Conservation (phyloP, 2,797 vertebrate genomes). For the Chaetodon trifasciatus region DNA sequence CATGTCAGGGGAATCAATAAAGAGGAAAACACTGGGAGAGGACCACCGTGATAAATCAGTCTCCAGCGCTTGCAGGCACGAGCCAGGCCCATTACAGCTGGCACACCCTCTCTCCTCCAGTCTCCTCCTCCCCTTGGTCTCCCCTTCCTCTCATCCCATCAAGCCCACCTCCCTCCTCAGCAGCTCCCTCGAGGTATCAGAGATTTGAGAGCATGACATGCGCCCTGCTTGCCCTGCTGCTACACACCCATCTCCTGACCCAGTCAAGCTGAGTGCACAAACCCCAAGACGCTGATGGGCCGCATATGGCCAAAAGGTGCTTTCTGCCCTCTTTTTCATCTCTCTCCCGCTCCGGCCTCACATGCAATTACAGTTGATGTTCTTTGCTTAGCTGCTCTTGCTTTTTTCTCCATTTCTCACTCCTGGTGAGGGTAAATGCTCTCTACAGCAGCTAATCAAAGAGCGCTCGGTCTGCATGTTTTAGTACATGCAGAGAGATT, state of each 20-base stretch:
- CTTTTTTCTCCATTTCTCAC: background rate
- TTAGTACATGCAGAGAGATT: background rate
- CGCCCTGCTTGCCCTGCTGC: constrained; percentile 56
- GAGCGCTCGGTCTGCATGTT: constrained; percentile 39
- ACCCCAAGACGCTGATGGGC: constrained; percentile 49
- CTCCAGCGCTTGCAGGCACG: constrained; percentile 59
- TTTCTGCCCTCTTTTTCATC: constrained; percentile 42
- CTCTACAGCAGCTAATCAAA: constrained; percentile 9
- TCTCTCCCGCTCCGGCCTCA: constrained; percentile 9
- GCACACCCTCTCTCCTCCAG: constrained; percentile 57
- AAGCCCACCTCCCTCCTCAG: constrained; percentile 28
- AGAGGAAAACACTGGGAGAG: constrained; percentile 77
- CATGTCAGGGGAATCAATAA: constrained; percentile 78
- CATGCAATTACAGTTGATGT: constrained; percentile 27
- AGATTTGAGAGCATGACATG: constrained; percentile 57
- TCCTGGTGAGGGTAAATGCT: background rate
- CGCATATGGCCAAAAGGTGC: constrained; percentile 58
- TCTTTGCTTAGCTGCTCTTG: constrained; percentile 30
- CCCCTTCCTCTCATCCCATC: constrained; percentile 38
- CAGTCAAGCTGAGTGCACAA: constrained; percentile 56
- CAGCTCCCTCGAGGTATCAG: constrained; percentile 14
- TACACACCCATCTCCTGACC: constrained; percentile 42
- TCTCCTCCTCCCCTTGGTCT: constrained; percentile 33
- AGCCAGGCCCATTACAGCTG: constrained; percentile 69
- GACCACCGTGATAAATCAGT: constrained; percentile 77